A percentile compares a stretch with the other conserved stretches of the same genome.
Evolutionary conservation across 1,140 invertebrate genomes (phyloP).

Genomic region (Pogonognathellus flavescens): DNA sequence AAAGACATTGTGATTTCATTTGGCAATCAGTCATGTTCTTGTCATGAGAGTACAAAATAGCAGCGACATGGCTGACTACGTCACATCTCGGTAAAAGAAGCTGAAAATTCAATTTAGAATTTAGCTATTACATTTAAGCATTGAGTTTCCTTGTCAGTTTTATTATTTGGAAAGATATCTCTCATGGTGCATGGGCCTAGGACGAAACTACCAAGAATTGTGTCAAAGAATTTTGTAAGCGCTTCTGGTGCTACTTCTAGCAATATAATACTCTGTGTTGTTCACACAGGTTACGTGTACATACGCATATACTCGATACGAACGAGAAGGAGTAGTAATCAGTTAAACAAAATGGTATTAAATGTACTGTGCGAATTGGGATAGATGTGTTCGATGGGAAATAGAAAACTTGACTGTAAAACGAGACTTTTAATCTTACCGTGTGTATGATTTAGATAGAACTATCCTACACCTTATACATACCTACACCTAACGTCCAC

Average conservation of each 20-base stretch:
- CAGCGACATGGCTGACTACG: background rate
- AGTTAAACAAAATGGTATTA: slow-evolving; percentile 43
- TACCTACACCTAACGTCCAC: too few relatives aligned
- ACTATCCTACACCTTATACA: too few relatives aligned
- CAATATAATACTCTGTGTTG: too few relatives aligned
- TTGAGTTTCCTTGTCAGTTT: slow-evolving; percentile 22
- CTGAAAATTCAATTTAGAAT: slow-evolving; percentile 18
- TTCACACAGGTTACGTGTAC: too few relatives aligned
- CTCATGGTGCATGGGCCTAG: background rate
- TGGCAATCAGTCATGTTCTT: slow-evolving; percentile 30
- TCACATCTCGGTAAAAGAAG: background rate
- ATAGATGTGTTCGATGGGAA: slow-evolving; percentile 49
- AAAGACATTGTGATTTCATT: slow-evolving; percentile 24
- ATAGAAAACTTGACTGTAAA: slow-evolving; percentile 32
- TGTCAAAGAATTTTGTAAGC: slow-evolving; percentile 29
- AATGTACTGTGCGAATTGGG: slow-evolving; percentile 50
- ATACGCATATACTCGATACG: too few relatives aligned
- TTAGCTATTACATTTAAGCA: background rate
- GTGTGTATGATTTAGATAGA: too few relatives aligned
- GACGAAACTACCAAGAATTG: background rate
- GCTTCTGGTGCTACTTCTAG: background rate
- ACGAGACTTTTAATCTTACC: too few relatives aligned
- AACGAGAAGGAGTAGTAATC: slow-evolving; percentile 1
- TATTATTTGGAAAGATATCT: background rate
- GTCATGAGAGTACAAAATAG: slow-evolving; percentile 21